Percentiles rank a stretch among this genome's conserved stretches.
These are phyloP conservation scores for Frankliniella intonsa DNA, from an alignment of 2,888 invertebrate species.

Conservation along the genomic window DNA sequence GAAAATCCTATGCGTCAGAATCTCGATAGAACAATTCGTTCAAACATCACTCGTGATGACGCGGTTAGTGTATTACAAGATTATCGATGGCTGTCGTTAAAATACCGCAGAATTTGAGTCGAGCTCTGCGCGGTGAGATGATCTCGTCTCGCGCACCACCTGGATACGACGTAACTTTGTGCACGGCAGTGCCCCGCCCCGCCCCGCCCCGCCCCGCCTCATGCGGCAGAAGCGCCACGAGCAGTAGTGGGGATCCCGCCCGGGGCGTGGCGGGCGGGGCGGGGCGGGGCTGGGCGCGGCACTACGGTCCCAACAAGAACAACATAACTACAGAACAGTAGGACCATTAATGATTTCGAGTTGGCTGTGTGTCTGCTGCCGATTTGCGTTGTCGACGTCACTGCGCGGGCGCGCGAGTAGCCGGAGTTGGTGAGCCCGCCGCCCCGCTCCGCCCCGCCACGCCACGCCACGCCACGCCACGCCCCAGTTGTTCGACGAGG, in stretches of 20 bases:
- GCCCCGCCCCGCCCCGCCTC: too few relatives aligned
- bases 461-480: neutral
- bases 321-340: conserved; percentile 17
- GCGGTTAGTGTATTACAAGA: too few relatives aligned
- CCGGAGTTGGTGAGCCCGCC: neutral
- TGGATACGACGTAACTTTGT: too few relatives aligned
- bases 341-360: neutral
- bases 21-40: too few relatives aligned
- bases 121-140: too few relatives aligned
- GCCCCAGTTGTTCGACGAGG: neutral
- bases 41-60: too few relatives aligned
- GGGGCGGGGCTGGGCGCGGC: too few relatives aligned
- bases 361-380: neutral
- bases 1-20: too few relatives aligned
- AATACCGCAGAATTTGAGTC: too few relatives aligned
- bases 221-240: neutral
- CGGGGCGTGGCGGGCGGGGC: neutral
- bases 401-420: neutral
- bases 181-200: too few relatives aligned
- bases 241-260: neutral
- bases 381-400: neutral
- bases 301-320: conserved; percentile 30
- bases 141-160: too few relatives aligned
- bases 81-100: too few relatives aligned
- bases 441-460: neutral